A percentile compares a stretch with the other conserved stretches of the same genome.
phyloP scores from a whole-genome alignment of 2,888 invertebrate genomes.

The Polyploca ridens region DNA sequence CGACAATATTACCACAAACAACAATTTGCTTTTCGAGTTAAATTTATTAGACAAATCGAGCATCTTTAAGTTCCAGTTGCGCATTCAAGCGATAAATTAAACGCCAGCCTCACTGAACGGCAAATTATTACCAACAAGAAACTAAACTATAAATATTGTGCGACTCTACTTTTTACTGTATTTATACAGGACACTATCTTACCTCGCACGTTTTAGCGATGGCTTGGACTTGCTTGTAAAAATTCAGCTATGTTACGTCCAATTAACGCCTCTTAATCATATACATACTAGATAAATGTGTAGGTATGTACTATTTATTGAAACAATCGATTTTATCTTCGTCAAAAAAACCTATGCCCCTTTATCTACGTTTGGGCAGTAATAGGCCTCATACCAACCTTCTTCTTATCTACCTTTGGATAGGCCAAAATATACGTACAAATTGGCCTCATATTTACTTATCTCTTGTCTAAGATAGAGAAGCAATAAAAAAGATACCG shows the following conservation, averaged over 20 bases:
- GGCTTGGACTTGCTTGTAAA: background rate
- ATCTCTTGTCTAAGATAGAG: no score
- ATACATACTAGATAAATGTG: no score
- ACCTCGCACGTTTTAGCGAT: background rate
- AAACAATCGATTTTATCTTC: no score
- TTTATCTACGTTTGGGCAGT: no score
- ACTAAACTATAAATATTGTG: conserved; percentile 27
- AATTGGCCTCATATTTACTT: no score
- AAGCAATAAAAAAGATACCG: no score
- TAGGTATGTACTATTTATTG: no score
- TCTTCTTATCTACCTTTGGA: no score
- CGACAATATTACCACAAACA: background rate
- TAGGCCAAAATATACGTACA: no score
- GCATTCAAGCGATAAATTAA: conserved; percentile 34
- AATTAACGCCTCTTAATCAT: no score
- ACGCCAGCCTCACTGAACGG: conserved; percentile 27
- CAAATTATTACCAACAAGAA: conserved; percentile 33
- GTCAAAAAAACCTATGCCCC: no score
- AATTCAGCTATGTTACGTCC: background rate
- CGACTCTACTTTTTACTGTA: conserved; percentile 25
- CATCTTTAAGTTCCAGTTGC: conserved; percentile 19
- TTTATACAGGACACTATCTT: background rate
- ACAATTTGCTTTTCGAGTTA: background rate
- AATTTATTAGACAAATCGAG: conserved; percentile 7
- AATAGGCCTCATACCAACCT: no score